phyloP scores from a whole-genome alignment of 2,797 vertebrate genomes.

The Tadarida brasiliensis region DNA sequence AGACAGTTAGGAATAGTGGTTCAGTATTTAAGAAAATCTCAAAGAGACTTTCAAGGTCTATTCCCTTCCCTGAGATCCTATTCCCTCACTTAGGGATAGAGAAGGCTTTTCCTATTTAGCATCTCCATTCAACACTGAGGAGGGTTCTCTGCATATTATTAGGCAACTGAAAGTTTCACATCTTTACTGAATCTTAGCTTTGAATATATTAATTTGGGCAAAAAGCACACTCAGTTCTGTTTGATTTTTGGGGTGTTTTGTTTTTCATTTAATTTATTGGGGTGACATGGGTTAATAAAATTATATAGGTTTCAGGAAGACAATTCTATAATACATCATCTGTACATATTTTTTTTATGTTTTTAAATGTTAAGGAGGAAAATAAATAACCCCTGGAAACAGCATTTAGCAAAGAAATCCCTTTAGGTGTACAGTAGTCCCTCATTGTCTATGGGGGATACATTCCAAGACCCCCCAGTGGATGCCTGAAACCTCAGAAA shows the following conservation, averaged over 20 bases:
- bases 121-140: neutral
- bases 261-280: no score
- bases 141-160: neutral
- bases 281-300: no score
- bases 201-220: neutral
- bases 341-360: neutral
- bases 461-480: neutral
- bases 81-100: neutral
- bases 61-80: constrained; percentile 1
- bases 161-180: neutral
- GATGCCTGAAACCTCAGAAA: neutral
- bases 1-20: neutral
- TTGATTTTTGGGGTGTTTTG: neutral
- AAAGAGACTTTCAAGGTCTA: neutral
- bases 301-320: no score
- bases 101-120: neutral
- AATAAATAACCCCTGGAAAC: neutral
- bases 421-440: neutral
- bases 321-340: no score
- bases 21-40: neutral
- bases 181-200: constrained; percentile 41
- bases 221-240: neutral
- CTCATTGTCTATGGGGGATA: neutral
- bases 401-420: constrained; percentile 5
- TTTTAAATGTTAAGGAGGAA: constrained; percentile 54